Evolutionary conservation across 2,113 vertebrate species (phyloP), one percentile per base, ranked within the genome.

Genomic region (Gymnobelideus leadbeateri): DNA sequence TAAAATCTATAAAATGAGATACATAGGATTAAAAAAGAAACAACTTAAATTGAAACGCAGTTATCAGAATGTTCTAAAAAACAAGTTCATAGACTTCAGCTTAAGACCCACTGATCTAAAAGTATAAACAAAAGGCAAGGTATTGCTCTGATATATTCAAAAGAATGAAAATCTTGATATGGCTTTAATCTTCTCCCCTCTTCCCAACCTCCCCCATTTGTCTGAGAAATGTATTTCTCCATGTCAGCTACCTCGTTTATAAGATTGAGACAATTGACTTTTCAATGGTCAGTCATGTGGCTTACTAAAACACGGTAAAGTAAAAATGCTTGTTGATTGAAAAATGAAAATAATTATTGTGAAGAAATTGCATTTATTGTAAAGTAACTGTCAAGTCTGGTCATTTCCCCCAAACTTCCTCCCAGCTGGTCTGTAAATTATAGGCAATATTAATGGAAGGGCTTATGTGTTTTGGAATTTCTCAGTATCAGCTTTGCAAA

Each of bases 401-500:
- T 68, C 26, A n/a, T 84, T 2, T 84, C 37, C n/a, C 19, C 68
- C n/a, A 84, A 43, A 84, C n/a, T 84, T 43, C 68, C 68, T 84
- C 68, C 16, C 37, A 84, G n/a, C 68, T 84, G 37, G 68, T 84
- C 68, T 21, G 4, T 84, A 84, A 16, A 84, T 84, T 0, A 84
- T 43, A 84, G n/a, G 68, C 43, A 43, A 84, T 84, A 84, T 43
- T 84, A 84, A 43, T 19, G n/a, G n/a, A 84, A 84, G 68, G n/a
- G 68, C 37, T 84, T 84, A 84, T 84, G 68, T 84, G n/a, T 84
- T 84, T 84, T 84, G 68, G 68, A 84, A 84, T 84, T 84, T 84
- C 68, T n/a, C 37, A 43, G 68, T 84, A 43, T 84, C 68, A 84
- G 19, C 19, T 84, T 84, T 84, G 19, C 6, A 43, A 43, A n/a